Evolutionary conservation across 2,888 invertebrate species (phyloP), one percentile per base, ranked within the genome.

Genomic region (Erannis defoliaria): DNA sequence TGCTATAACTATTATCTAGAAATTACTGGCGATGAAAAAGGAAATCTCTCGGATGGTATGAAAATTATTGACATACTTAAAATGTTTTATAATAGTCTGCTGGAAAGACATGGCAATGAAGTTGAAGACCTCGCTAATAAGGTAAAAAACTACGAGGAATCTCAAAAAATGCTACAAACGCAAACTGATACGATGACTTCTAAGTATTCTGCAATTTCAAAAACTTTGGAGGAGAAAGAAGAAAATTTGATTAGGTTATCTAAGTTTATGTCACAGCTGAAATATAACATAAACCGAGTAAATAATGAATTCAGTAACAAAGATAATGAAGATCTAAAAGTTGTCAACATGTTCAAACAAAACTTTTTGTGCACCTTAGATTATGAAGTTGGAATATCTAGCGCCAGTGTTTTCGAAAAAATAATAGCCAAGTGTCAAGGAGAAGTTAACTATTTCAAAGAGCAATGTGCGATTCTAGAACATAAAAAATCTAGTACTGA

Each of bases 51-150:
- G 31, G 56, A 66, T 45, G 78, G 87, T 61, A 45, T 80, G 1
- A 89, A 80, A 80, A 82, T 90, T 31, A 73, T 90, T 61, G 90
- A 92, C 43, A 55, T 91, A 1, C 85, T 93, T 85, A 89, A 84
- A 82, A 75, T 82, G 74, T 75, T 93, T 42, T 85, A 89, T 65
- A 79, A 82, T 40, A 74, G 79, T 49, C 65, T 91, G 38, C 62
- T 85, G 35, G 70, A 74, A 9, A 83, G 81, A 74, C 90, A 92
- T 62, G 77, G 75, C 6, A 85, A 85, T 63, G 84, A 90, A 74
- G 74, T 90, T 5, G 86, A 91, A 69, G 89, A 90, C 70, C 75
- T 90, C 60, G 66, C 75, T 1, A 91, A 92, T 66, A 86, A 86
- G 72, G 66, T 92, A 12, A 85, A 76, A 69, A 80, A 84, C 66